These are phyloP conservation scores for Volucella inanis DNA, from an alignment of 2,888 invertebrate species.

Conservation along the genomic window DNA sequence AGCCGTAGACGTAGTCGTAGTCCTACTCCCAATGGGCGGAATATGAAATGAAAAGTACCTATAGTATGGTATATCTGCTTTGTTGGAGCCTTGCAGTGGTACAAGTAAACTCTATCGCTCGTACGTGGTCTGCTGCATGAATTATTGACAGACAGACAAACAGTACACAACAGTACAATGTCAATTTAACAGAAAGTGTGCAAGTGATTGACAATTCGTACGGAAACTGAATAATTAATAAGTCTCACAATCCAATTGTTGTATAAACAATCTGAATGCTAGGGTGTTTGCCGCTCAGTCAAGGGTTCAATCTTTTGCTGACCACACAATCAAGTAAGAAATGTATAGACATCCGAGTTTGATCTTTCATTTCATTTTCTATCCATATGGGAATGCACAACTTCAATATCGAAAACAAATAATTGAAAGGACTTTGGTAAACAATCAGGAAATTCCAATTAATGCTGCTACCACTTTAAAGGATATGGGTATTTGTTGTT, in stretches of 20 bases:
- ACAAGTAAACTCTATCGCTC: slow-evolving; percentile 22
- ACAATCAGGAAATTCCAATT: neutral
- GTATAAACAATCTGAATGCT: slow-evolving; percentile 45
- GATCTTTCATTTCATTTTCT: slow-evolving; percentile 30
- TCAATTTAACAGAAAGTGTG: slow-evolving; percentile 47
- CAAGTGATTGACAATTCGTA: slow-evolving; percentile 34
- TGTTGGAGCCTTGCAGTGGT: slow-evolving; percentile 33
- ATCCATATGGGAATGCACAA: slow-evolving; percentile 38
- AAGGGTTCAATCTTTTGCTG: neutral
- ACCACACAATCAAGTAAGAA: neutral
- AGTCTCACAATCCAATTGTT: slow-evolving; percentile 36
- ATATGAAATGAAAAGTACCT: slow-evolving; percentile 51
- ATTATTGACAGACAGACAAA: slow-evolving; percentile 46
- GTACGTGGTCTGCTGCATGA: slow-evolving; percentile 36
- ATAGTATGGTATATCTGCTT: slow-evolving; percentile 35
- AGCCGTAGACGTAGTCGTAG: too few species aligned
- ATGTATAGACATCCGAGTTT: slow-evolving; percentile 31
- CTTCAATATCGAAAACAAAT: slow-evolving; percentile 53
- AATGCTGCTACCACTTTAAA: slow-evolving; percentile 18
- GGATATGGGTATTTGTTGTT: neutral
- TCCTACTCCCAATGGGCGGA: slow-evolving; percentile 40
- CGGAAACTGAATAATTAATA: slow-evolving; percentile 66
- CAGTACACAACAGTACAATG: slow-evolving; percentile 4
- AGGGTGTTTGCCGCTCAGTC: slow-evolving; percentile 6
- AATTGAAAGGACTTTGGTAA: slow-evolving; percentile 26